Conservation (phyloP, 2,113 vertebrate species). For the Indicator indicator region DNA sequence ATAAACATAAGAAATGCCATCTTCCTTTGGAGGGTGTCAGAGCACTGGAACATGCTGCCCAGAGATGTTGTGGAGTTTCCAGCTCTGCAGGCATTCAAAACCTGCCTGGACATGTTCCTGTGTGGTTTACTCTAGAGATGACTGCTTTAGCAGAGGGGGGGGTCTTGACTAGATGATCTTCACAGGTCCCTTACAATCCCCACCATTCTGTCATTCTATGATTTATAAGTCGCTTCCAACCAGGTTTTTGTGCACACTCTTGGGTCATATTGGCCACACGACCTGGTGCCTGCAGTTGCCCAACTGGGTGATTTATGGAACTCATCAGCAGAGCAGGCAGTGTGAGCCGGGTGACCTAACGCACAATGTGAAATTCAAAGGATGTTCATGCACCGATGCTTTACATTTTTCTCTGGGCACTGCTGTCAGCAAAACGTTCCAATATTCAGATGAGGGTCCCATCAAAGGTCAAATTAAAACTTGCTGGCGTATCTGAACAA, state of each 20-base stretch:
- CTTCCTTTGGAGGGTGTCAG: too few species aligned
- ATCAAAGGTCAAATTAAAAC: constrained; percentile 20
- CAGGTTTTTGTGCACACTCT: background rate
- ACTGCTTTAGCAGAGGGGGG: too few species aligned
- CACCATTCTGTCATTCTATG: too few species aligned
- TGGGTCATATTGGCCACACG: background rate
- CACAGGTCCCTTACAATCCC: too few species aligned
- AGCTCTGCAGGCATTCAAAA: too few species aligned
- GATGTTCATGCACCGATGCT: background rate
- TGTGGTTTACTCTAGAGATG: too few species aligned
- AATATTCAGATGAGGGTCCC: constrained; percentile 24
- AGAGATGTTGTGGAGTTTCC: too few species aligned
- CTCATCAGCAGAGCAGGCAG: constrained; percentile 7
- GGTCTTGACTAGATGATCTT: too few species aligned
- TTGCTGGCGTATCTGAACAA: constrained; percentile 28
- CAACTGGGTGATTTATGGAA: background rate
- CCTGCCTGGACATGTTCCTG: too few species aligned
- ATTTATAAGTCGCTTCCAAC: background rate
- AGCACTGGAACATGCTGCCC: too few species aligned
- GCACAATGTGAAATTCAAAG: background rate
- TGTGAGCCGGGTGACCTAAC: background rate
- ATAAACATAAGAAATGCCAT: too few species aligned
- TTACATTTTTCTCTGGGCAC: constrained; percentile 15
- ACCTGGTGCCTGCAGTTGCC: background rate
- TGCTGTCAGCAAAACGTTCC: background rate